Evolutionary conservation across 2,888 invertebrate species (phyloP).

Genomic region (Coenonympha glycerion): DNA sequence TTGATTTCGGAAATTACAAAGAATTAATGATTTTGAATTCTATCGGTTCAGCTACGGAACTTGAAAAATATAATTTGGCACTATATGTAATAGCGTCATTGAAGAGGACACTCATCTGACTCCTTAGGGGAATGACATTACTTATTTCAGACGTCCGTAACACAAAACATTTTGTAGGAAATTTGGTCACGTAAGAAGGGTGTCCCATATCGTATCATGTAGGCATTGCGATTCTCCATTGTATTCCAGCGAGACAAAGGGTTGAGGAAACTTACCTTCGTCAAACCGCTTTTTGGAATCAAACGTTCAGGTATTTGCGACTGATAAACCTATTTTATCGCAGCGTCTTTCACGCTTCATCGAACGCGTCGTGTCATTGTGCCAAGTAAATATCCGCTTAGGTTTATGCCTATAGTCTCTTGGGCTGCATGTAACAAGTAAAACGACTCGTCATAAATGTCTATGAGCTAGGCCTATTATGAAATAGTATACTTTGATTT

Average conservation of each 20-base stretch:
- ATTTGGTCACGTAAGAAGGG: conserved; percentile 69
- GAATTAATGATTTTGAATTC: no score
- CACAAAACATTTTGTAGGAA: conserved; percentile 67
- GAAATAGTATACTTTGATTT: no score
- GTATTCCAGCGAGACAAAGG: conserved; percentile 72
- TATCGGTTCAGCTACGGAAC: no score
- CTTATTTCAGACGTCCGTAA: conserved; percentile 59
- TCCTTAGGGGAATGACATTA: conserved; percentile 60
- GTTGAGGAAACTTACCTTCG: conserved; percentile 67
- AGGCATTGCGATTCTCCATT: conserved; percentile 70
- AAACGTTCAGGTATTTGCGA: conserved; percentile 60
- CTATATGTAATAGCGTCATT: conserved; percentile 23
- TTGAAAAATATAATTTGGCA: no score
- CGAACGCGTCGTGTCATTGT: conserved; percentile 25
- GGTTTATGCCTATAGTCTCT: no score
- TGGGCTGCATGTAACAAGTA: no score
- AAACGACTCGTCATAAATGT: no score
- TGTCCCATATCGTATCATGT: conserved; percentile 69
- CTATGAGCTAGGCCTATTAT: no score
- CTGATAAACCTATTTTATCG: conserved; percentile 41
- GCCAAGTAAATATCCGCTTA: conserved; percentile 15
- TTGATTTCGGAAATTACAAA: no score
- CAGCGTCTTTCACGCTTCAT: conserved; percentile 27
- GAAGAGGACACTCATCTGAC: conserved; percentile 33
- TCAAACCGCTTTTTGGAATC: conserved; percentile 64